Conservation (phyloP, 2,797 vertebrate genomes). For the Acipenser oxyrinchus region DNA sequence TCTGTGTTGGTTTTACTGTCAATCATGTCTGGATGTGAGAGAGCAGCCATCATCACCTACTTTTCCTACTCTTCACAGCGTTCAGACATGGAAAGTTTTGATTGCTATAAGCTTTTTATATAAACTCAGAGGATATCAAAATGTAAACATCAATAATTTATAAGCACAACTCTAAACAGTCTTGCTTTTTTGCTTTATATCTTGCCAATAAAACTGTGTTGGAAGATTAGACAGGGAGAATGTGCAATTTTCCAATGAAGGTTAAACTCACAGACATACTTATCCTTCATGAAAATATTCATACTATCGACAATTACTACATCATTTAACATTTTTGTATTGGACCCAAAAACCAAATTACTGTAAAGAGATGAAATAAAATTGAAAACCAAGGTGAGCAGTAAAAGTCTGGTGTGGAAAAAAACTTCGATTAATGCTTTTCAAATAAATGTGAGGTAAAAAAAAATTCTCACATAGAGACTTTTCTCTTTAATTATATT, state of each 20-base stretch:
- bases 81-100: conserved; percentile 56
- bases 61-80: conserved; percentile 47
- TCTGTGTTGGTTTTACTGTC: conserved; percentile 62
- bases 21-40: conserved; percentile 62
- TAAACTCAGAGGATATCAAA: conserved; percentile 31
- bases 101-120: conserved; percentile 45
- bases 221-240: conserved; percentile 24
- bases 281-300: conserved; percentile 12
- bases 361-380: too few relatives aligned
- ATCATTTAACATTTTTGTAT: background rate
- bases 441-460: background rate
- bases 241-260: conserved; percentile 18
- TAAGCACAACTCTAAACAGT: conserved; percentile 27
- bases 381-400: background rate
- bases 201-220: conserved; percentile 25
- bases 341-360: background rate
- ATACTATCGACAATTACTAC: conserved; percentile 2
- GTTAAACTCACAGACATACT: conserved; percentile 9
- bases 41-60: conserved; percentile 62
- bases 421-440: background rate
- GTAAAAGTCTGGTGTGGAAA: background rate
- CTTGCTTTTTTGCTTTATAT: conserved; percentile 17
- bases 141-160: conserved; percentile 39
- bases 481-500: too few relatives aligned
- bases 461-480: background rate